A percentile compares a stretch with the other conserved stretches of the same genome.
These are phyloP conservation scores for Laterallus jamaicensis DNA, from an alignment of 2,113 vertebrate genomes.

Conservation along the genomic window DNA sequence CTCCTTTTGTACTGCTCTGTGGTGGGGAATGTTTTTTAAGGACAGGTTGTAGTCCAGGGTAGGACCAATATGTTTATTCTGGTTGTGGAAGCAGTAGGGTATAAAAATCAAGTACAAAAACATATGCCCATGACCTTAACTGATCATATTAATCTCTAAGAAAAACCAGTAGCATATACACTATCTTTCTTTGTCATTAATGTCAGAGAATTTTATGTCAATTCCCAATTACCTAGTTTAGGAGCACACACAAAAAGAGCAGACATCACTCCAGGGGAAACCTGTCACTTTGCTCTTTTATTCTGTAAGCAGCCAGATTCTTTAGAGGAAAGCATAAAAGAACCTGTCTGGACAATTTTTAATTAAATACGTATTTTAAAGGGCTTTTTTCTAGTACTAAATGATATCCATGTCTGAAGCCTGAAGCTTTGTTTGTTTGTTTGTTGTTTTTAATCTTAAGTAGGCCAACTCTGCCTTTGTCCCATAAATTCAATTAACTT, in stretches of 20 bases:
- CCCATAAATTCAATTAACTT: neutral
- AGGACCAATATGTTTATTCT: neutral
- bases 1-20: neutral
- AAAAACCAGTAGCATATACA: neutral
- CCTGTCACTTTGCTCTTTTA: constrained; percentile 4
- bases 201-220: neutral
- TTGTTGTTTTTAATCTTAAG: neutral
- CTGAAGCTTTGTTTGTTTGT: neutral
- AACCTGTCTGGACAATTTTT: constrained; percentile 6
- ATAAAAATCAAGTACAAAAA: neutral
- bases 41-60: neutral
- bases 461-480: neutral
- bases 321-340: neutral
- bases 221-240: constrained; percentile 7
- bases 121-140: neutral
- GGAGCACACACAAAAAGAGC: constrained; percentile 34
- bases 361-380: neutral
- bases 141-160: neutral
- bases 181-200: neutral
- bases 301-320: neutral
- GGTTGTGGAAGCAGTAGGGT: neutral
- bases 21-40: neutral
- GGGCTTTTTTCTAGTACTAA: neutral
- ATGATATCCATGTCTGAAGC: neutral
- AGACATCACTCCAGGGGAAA: constrained; percentile 50